phyloP scores from a whole-genome alignment of 2,797 vertebrate species.

The Premnoplex brunnescens region DNA sequence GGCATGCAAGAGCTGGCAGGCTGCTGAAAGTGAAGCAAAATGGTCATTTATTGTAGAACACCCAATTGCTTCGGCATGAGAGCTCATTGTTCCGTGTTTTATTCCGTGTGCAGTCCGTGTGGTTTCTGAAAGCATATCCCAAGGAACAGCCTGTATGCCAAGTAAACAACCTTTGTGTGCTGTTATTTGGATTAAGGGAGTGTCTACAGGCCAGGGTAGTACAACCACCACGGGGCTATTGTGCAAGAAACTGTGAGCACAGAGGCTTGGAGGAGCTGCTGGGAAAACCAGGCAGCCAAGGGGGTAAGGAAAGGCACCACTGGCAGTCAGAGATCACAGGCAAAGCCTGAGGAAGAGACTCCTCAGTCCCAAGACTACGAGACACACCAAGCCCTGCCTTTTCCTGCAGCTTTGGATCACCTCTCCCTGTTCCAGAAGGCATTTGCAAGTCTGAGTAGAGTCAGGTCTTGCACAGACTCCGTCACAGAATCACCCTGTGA shows the following conservation, averaged over 20 bases:
- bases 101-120: rapidly evolving
- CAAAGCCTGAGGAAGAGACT: not conserved
- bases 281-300: not conserved
- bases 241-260: not conserved
- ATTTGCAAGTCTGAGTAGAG: not conserved
- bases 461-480: not conserved
- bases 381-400: not conserved
- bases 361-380: not conserved
- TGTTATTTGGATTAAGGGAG: not conserved
- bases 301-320: not conserved
- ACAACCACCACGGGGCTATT: not conserved
- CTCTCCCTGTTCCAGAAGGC: not conserved
- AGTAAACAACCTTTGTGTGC: slow-evolving; percentile 1
- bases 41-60: not conserved
- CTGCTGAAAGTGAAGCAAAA: not conserved
- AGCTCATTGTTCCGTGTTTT: not conserved
- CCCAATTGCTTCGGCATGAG: not conserved
- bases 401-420: not conserved
- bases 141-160: not conserved
- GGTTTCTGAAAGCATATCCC: not conserved
- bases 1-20: not conserved
- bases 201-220: not conserved
- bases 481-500: not conserved
- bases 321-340: not conserved
- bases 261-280: rapidly evolving